Evolutionary conservation across 2,113 vertebrate species (phyloP).

Genomic region (Nannospalax galili): DNA sequence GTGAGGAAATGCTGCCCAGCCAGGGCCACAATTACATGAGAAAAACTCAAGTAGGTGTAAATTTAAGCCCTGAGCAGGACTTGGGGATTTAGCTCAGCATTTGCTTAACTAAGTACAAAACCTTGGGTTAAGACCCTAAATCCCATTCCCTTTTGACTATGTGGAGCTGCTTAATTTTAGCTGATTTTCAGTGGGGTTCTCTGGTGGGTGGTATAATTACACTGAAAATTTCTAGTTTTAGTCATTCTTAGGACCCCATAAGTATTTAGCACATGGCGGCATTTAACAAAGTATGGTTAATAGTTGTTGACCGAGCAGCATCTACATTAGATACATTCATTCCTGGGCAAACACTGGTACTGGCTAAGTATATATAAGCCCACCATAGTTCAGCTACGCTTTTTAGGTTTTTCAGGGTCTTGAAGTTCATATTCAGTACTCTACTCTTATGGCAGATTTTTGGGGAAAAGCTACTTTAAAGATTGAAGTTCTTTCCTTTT

Average conservation of each 20-base stretch:
- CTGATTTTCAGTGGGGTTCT: not conserved
- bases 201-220: not conserved
- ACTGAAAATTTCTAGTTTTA: not conserved
- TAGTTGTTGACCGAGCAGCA: not conserved
- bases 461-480: not conserved
- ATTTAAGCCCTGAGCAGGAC: not conserved
- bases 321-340: not conserved
- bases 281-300: not conserved
- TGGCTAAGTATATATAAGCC: not conserved
- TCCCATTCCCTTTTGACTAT: not conserved
- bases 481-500: not conserved
- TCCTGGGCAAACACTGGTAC: not conserved
- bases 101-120: not conserved
- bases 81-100: not conserved
- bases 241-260: not conserved
- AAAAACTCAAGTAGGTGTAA: not conserved
- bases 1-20: not conserved
- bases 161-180: not conserved
- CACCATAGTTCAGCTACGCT: not conserved
- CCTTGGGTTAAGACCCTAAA: not conserved
- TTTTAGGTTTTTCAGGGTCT: conserved; percentile 14
- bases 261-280: not conserved
- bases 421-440: conserved; percentile 24
- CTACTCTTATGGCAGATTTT: not conserved
- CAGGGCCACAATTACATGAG: not conserved